Base-by-base conservation (phyloP, 2,113 vertebrate species). In the Rhynchopsitta pachyrhyncha region DNA sequence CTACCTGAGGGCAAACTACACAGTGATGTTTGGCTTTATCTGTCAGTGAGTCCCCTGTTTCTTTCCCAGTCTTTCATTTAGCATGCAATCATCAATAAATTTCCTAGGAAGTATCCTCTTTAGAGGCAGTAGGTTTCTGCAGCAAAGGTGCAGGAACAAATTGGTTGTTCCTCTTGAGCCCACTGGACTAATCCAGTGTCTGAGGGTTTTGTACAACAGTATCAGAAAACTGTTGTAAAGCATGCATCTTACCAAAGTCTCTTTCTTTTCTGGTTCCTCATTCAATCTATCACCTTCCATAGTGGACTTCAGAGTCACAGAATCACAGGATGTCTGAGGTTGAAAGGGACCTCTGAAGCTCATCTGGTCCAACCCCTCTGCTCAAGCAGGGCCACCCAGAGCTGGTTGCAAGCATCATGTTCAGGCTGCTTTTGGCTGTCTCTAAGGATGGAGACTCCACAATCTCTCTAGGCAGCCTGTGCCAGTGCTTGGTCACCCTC, bases 321-420 rank as follows among this genome's bases (percentile, higher is more conserved):
- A 82, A 71, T 79, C 37, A 47, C 41, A 59, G 62, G 9, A 66
- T 14, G 49, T 39, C 8, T 74, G 78, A 68, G 7, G 9, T 6
- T 83, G 63, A 39, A 91, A 73, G 31, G 4, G 22, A 59, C 5
- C 11, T 76, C 71, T 59, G 37, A 14, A 71, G 10, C 7, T 76
- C n/a, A 63, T 22, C 16, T 39, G 10, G 37, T 59, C 17, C 33
- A 86, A 28, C 1, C 10, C 14, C 4, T 11, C 9, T 64, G 37
- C 42, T 79, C 33, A 53, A 84, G 49, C 49, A 60, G n/a, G 39
- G 41, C 6, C 27, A 74, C 23, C 11, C 24, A 77, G 25, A 55
- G 18, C 31, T 35, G 19, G 17, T n/a, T 73, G 44, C 33, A 28
- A 27, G 42, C 10, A 46, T 15, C 0, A 0, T 9, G n/a, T 44